These are phyloP conservation scores for Cephus rjabovi DNA, from an alignment of 2,888 invertebrate species.

Conservation along the genomic window DNA sequence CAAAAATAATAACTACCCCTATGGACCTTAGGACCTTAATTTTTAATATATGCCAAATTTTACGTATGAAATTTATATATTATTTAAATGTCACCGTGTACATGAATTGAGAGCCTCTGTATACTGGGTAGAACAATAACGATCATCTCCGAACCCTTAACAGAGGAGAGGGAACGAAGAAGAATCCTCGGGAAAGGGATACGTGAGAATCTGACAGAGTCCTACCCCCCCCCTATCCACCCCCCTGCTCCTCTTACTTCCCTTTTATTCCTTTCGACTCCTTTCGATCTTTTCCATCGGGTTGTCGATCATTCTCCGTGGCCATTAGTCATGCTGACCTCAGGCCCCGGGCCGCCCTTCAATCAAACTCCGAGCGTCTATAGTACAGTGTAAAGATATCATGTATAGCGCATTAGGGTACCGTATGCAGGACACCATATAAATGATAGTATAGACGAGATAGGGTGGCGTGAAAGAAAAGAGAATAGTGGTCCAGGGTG, in stretches of 20 bases:
- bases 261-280: constrained; percentile 6
- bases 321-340: constrained; percentile 19
- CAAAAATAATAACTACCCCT: too few relatives aligned
- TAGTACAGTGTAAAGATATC: neutral
- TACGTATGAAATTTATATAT: too few relatives aligned
- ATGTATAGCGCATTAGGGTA: neutral
- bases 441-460: neutral
- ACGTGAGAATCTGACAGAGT: neutral
- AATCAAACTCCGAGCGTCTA: neutral
- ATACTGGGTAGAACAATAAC: neutral
- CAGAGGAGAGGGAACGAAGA: neutral
- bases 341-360: constrained; percentile 2
- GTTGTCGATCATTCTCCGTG: constrained; percentile 19
- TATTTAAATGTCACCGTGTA: neutral
- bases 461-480: neutral
- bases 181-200: neutral
- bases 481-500: neutral
- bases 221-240: neutral
- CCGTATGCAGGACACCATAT: neutral
- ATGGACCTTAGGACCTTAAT: too few relatives aligned
- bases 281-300: constrained; percentile 19
- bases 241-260: constrained; percentile 1
- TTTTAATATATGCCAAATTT: neutral
- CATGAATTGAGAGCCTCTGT: neutral
- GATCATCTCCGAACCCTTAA: neutral